Percentiles rank a stretch among this genome's conserved stretches.
Conservation (phyloP, 2,888 invertebrate species). For the Agrilus biguttatus region DNA sequence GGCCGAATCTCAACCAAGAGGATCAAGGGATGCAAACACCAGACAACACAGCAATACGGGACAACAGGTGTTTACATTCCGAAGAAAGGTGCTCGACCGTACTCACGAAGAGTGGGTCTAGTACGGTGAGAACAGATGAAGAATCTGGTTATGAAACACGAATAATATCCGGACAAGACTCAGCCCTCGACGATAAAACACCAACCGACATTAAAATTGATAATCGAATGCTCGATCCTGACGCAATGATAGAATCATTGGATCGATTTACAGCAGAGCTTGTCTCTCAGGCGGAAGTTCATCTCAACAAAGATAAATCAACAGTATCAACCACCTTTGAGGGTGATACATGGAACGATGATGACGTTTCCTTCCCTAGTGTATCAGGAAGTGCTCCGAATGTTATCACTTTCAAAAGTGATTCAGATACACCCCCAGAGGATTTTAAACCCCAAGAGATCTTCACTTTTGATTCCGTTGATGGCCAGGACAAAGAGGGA, state of each 20-base stretch:
- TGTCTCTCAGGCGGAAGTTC: slow-evolving; percentile 45
- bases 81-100: slow-evolving; percentile 24
- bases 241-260: slow-evolving; percentile 52
- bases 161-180: too few relatives aligned
- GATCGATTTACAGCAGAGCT: slow-evolving; percentile 49
- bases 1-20: slow-evolving; percentile 21
- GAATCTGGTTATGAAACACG: slow-evolving; percentile 18
- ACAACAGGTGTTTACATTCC: slow-evolving; percentile 27
- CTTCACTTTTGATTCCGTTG: slow-evolving; percentile 11
- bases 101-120: slow-evolving; percentile 35
- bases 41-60: slow-evolving; percentile 12
- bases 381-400: slow-evolving; percentile 63
- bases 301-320: slow-evolving; percentile 31
- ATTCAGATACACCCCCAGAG: slow-evolving; percentile 23
- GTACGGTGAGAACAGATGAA: slow-evolving; percentile 9
- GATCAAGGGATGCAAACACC: slow-evolving; percentile 5
- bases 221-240: slow-evolving; percentile 40
- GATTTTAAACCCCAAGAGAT: background rate
- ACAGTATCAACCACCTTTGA: slow-evolving; percentile 17
- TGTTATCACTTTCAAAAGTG: slow-evolving; percentile 52
- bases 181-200: too few relatives aligned
- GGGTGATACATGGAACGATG: slow-evolving; percentile 68
- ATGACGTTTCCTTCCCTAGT: slow-evolving; percentile 69
- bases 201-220: slow-evolving; percentile 11
- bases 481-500: slow-evolving; percentile 6